A percentile compares a stretch with the other conserved stretches of the same genome.
Evolutionary conservation across 2,113 vertebrate species (phyloP).

Genomic region (Calidris pugnax): DNA sequence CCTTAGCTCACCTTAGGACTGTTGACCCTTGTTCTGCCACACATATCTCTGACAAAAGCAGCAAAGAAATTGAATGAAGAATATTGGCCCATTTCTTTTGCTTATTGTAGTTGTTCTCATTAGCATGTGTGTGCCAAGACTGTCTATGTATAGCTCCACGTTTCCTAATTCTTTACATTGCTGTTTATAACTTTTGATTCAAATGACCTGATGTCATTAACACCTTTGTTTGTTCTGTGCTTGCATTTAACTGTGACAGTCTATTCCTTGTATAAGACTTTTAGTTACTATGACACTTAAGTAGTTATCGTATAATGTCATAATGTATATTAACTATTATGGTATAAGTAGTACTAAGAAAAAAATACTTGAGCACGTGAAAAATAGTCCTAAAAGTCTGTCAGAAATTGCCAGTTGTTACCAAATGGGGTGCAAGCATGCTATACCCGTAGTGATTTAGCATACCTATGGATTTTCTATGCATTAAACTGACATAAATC

Average conservation of each 20-base stretch:
- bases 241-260: not conserved
- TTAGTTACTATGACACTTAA: not conserved
- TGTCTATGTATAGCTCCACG: accelerated
- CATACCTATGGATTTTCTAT: not conserved
- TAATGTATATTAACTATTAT: not conserved
- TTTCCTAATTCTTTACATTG: not conserved
- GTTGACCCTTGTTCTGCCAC: not conserved
- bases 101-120: not conserved
- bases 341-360: not conserved
- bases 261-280: not conserved
- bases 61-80: not conserved
- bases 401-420: not conserved
- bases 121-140: not conserved
- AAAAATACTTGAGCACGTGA: not conserved
- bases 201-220: not conserved
- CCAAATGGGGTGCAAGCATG: accelerated
- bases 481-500: not conserved
- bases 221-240: not conserved
- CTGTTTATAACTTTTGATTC: not conserved
- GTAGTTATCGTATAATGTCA: not conserved
- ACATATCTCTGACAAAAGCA: not conserved
- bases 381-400: not conserved
- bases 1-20: not conserved
- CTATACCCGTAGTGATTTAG: not conserved
- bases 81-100: not conserved